Evolutionary conservation across 2,113 vertebrate genomes (phyloP).

Genomic region (Cynoglossus semilaevis): DNA sequence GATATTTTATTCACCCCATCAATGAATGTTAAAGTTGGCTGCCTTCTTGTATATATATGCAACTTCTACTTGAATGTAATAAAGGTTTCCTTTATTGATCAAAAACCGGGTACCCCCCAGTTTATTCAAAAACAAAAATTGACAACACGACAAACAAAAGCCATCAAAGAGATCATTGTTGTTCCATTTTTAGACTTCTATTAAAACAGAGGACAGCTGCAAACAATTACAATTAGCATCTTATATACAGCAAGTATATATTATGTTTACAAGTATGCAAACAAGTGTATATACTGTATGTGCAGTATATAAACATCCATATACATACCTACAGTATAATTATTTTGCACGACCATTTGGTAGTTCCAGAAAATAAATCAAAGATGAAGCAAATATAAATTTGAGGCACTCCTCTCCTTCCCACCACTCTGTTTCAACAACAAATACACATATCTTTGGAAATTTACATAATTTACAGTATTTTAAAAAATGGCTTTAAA

Average conservation of each 20-base stretch:
- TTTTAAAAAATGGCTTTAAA: conserved; percentile 79
- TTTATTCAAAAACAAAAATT: conserved; percentile 38
- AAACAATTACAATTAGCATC: conserved; percentile 88
- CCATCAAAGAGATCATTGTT: conserved; percentile 57
- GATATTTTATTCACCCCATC: conserved; percentile 25
- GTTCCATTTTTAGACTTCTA: conserved; percentile 85
- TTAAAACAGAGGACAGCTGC: conserved; percentile 93
- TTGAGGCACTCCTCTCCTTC: conserved; percentile 67
- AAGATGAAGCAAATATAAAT: conserved; percentile 77
- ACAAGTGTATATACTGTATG: conserved; percentile 30
- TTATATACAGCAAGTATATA: conserved; percentile 89
- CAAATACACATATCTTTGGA: conserved; percentile 71
- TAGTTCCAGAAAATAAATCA: conserved; percentile 71
- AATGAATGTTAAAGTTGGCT: conserved; percentile 1
- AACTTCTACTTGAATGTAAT: conserved; percentile 33
- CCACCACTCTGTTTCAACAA: conserved; percentile 58
- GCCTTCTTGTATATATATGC: conserved; percentile 29
- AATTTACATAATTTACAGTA: conserved; percentile 80
- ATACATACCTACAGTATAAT: conserved; percentile 79
- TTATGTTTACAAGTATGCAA: conserved; percentile 49
- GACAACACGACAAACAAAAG: conserved; percentile 52
- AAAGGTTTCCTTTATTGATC: conserved; percentile 43
- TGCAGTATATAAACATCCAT: conserved; percentile 67
- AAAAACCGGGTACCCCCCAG: conserved; percentile 12
- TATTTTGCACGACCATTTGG: conserved; percentile 76